Evolutionary conservation across 2,113 vertebrate genomes (phyloP).

Genomic region (Bubo bubo): DNA sequence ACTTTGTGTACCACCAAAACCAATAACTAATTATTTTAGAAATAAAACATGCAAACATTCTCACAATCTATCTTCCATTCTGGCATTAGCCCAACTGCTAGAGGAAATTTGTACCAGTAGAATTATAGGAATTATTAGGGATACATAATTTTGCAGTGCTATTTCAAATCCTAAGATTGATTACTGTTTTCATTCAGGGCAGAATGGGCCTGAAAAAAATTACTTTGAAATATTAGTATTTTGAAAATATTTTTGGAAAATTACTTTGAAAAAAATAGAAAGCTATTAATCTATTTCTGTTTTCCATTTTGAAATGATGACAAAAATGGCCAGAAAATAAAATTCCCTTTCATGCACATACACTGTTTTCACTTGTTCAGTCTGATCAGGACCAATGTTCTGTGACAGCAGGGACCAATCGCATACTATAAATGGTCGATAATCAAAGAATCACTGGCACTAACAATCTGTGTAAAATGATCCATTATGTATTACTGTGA

Average conservation of each 20-base stretch:
- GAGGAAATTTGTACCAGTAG: neutral
- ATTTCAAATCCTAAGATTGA: neutral
- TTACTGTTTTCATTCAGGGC: neutral
- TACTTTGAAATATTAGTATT: neutral
- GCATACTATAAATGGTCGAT: fast-evolving
- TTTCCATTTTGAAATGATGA: neutral
- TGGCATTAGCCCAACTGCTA: neutral
- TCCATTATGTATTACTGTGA: neutral
- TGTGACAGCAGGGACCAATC: neutral
- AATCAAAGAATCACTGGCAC: neutral
- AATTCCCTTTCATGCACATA: neutral
- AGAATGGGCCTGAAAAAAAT: neutral
- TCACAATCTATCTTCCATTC: neutral
- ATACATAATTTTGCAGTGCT: neutral
- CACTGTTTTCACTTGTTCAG: neutral
- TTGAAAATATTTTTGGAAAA: neutral
- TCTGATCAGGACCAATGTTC: neutral
- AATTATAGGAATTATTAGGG: neutral
- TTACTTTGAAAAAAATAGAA: neutral
- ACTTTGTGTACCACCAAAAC: neutral
- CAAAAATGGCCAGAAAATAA: neutral
- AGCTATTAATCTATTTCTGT: neutral
- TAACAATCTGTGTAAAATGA: neutral
- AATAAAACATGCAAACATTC: neutral
- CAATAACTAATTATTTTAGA: neutral